Base-by-base conservation (phyloP, 1,140 invertebrate genomes). In the Acromyrmex echinatior region DNA sequence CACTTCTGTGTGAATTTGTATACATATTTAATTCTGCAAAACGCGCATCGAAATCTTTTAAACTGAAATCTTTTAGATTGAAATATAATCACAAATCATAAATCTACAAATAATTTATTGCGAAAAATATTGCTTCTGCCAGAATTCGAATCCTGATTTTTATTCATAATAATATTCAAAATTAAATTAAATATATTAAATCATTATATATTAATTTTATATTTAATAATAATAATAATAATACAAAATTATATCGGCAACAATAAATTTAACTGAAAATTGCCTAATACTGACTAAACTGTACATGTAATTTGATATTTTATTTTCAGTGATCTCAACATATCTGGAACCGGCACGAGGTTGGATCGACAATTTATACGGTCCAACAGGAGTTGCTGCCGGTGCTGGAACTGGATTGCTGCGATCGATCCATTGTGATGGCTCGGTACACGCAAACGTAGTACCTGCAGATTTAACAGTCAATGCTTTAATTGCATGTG, bases 321-420 rank as follows among this genome's bases (percentile, higher is more conserved):
- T 16, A 39, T 56, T 94, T 94, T 18, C 90, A 96, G 96, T 96
- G 28, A 95, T 96, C 71, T 95, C 96, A 0, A 96, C 96, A 10
- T 96, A 95, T 62, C 93, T 94, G 77, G 96, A 96, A 90, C 96
- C 96, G 58, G 86, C 96, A 28, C 88, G 91, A 53, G 97, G 97
- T 51, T 98, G 97, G 97, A 98, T 99, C 58, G 98, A 99, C 93
- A 99, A 99, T 92, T 96, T 98, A 93, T 99, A 99, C 93, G 98
- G 98, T 53, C 98, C 98, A 4, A 98, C 98, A 81, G 98, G 97
- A 63, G 95, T 97, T 10, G 96, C 97, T 35, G 97, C 97, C 28
- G 97, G 97, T 18, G 97, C 97, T 39, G 97, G 97, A 6, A 97
- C 97, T 53, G 98, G 98, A 28, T 95, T 98, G 1, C 93, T 99